phyloP scores from a whole-genome alignment of 2,797 vertebrate genomes.

The Schizopygopsis malacanthus region DNA sequence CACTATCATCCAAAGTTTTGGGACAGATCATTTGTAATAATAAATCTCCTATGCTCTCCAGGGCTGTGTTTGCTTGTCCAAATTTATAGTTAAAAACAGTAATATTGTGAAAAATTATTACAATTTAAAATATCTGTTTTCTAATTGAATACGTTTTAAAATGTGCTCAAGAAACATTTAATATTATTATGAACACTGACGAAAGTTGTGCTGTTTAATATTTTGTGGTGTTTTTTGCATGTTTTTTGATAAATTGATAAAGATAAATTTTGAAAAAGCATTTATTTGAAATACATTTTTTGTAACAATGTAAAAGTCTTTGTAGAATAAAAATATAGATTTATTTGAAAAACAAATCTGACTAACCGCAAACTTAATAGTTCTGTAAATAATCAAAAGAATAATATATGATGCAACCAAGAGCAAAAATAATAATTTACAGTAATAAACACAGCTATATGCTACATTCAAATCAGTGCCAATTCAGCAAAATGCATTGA shows the following conservation, averaged over 20 bases:
- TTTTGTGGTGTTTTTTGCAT: background rate
- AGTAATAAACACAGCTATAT: conserved; percentile 15
- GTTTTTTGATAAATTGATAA: background rate
- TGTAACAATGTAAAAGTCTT: background rate
- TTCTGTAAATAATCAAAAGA: background rate
- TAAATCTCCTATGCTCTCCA: background rate
- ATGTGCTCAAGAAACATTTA: background rate
- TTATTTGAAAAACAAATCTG: background rate
- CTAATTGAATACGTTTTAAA: background rate
- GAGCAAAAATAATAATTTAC: conserved; percentile 26
- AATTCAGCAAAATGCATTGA: background rate
- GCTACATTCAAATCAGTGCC: background rate
- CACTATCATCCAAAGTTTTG: background rate
- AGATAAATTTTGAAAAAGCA: background rate
- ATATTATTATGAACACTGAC: background rate
- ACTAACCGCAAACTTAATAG: background rate
- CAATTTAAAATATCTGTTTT: background rate
- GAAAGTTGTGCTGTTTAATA: too few species aligned
- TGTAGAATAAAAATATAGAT: background rate
- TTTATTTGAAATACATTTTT: background rate
- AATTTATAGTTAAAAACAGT: background rate
- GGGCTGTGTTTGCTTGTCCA: background rate
- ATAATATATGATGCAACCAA: background rate
- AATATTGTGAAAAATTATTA: background rate
- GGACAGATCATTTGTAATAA: background rate